Conservation (phyloP, 2,888 invertebrate genomes). For the Crepidodera aurea region DNA sequence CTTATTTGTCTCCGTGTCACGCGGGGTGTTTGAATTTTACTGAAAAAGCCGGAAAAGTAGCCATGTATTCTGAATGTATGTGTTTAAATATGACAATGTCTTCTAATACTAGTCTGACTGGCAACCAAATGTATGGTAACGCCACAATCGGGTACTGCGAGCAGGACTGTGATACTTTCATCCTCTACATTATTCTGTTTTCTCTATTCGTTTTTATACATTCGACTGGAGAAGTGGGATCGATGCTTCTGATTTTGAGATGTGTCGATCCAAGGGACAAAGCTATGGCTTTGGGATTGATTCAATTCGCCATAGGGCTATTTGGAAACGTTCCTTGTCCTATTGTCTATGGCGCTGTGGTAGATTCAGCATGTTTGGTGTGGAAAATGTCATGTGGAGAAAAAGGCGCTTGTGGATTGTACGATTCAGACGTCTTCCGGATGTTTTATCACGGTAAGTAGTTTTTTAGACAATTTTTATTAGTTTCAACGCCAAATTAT, state of each 20-base stretch:
- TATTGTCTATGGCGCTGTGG: constrained; percentile 91
- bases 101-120: constrained; percentile 24
- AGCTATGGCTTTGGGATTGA: constrained; percentile 93
- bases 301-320: constrained; percentile 91
- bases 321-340: constrained; percentile 96
- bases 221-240: constrained; percentile 91
- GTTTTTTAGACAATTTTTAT: too few relatives aligned
- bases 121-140: constrained; percentile 56
- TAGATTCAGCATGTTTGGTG: constrained; percentile 89
- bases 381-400: constrained; percentile 85
- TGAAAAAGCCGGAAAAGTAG: constrained; percentile 67
- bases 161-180: constrained; percentile 79
- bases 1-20: constrained; percentile 89
- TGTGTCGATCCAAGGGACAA: constrained; percentile 93
- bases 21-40: constrained; percentile 80
- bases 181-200: constrained; percentile 83
- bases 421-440: constrained; percentile 83
- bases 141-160: constrained; percentile 84
- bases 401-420: constrained; percentile 86
- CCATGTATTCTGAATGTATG: constrained; percentile 65
- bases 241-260: constrained; percentile 87
- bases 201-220: constrained; percentile 90
- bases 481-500: too few relatives aligned
- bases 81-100: constrained; percentile 58
- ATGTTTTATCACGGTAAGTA: constrained; percentile 82